Evolutionary conservation across 2,797 vertebrate genomes (phyloP), one percentile per base, ranked within the genome.

Genomic region (Oophaga sylvatica): DNA sequence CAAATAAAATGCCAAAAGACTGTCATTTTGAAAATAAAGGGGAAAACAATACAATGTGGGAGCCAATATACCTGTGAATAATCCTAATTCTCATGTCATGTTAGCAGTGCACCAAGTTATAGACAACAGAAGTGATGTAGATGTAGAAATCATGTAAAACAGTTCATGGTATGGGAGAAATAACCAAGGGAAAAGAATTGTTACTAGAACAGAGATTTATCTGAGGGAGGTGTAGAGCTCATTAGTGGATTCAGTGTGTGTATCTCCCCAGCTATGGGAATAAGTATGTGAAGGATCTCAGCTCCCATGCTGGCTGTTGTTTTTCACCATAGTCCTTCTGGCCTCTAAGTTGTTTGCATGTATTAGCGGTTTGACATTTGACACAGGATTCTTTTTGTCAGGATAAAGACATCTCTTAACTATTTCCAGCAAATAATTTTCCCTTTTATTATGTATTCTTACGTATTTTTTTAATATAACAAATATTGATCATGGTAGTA

Each of bases 161-260:
- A 82, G 19, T 20, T 84, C 53, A 62, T 13, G 63, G 71, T 62
- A 41, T 26, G 19, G 10, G 20, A 80, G 60, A 29, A 65, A 60
- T 87, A 82, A 73, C 67, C 57, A 81, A 29, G 85, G 41, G 67
- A 75, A 70, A 73, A 59, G 80, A 82, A 77, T 65, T 20, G 60
- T 87, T 87, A 62, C 73, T 65, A 87, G 73, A 67, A 78, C 26
- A 87, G 62, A 67, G 71, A 83, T 53, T 70, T n/a, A 68, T 67
- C 48, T n/a, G 71, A 83, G 60, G 62, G 71, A 83, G 71, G 48
- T 83, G 63, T 67, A 68, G 62, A 78, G 80, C 86, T 87, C 80
- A 83, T 83, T 87, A 87, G 86, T 83, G 86, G 62, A 83, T 87
- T 71, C 81, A 83, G 80, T 77, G 71, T 70, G 26, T 87, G 86